Percentiles rank a stretch among this genome's conserved stretches.
These are phyloP conservation scores for Microtus ochrogaster DNA, from an alignment of 2,113 vertebrate genomes.

Conservation along the genomic window DNA sequence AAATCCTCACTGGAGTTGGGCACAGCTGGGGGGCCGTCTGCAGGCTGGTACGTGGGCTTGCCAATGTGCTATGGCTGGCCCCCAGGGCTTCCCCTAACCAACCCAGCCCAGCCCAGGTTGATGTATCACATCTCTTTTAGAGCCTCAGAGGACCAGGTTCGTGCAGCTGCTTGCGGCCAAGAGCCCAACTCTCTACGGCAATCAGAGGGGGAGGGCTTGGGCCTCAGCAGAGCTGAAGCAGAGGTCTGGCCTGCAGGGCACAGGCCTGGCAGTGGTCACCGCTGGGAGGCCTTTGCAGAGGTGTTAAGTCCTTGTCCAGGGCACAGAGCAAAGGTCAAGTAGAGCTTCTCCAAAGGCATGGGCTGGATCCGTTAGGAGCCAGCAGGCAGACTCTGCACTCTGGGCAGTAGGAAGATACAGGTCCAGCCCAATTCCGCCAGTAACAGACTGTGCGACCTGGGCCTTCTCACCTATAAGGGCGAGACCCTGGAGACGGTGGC, in stretches of 20 bases:
- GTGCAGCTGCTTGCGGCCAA: neutral
- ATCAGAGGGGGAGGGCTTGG: neutral
- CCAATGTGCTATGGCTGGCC: neutral
- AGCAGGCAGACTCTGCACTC: neutral
- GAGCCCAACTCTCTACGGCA: neutral
- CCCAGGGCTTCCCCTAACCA: neutral
- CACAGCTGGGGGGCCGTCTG: neutral
- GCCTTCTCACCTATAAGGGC: neutral
- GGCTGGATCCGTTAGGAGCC: neutral
- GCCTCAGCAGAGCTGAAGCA: neutral
- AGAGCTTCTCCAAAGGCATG: slow-evolving; percentile 3
- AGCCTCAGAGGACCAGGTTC: neutral
- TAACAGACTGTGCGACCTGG: neutral
- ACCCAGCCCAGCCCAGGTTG: neutral
- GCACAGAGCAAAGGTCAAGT: slow-evolving; percentile 39
- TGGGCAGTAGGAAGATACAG: neutral
- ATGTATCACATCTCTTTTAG: neutral
- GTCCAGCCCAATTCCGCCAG: neutral
- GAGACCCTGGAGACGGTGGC: neutral
- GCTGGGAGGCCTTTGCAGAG: neutral
- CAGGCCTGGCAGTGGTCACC: neutral
- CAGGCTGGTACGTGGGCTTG: neutral
- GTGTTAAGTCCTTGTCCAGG: neutral
- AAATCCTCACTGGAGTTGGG: neutral
- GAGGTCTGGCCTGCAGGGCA: neutral